A percentile compares a stretch with the other conserved stretches of the same genome.
Evolutionary conservation across 2,113 vertebrate species (phyloP).

Genomic region (Microtus pennsylvanicus): DNA sequence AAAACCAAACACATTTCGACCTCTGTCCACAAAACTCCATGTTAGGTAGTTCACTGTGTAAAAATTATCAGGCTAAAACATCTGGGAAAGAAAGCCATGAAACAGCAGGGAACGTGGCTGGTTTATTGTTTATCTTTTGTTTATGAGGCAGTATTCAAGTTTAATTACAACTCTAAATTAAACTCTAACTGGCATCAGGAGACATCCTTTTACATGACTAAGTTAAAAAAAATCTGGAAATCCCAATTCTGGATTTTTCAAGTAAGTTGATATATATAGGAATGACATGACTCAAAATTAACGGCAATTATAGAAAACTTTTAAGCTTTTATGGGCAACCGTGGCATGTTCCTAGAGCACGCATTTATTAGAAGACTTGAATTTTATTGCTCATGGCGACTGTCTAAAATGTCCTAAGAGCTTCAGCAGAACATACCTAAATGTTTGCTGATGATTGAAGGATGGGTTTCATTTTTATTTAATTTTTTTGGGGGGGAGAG

Average conservation of each 20-base stretch:
- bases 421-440: constrained; percentile 79
- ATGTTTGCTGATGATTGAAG: constrained; percentile 55
- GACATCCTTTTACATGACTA: constrained; percentile 92
- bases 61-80: constrained; percentile 97
- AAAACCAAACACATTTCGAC: constrained; percentile 75
- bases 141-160: constrained; percentile 99
- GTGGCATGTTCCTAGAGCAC: constrained; percentile 69
- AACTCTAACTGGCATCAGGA: constrained; percentile 98
- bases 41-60: constrained; percentile 92
- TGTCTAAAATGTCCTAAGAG: constrained; percentile 80
- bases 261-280: constrained; percentile 84
- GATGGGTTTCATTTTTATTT: constrained; percentile 43
- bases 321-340: constrained; percentile 77
- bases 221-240: constrained; percentile 85
- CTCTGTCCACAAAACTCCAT: constrained; percentile 88
- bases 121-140: constrained; percentile 99
- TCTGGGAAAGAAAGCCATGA: constrained; percentile 97
- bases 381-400: constrained; percentile 80
- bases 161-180: constrained; percentile 99
- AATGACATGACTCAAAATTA: constrained; percentile 85
- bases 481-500: neutral
- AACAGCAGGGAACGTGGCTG: constrained; percentile 96
- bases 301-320: constrained; percentile 84
- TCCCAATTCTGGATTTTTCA: constrained; percentile 84
- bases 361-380: constrained; percentile 83